These are phyloP conservation scores for Sclerodermus sp. DNA, from an alignment of 2,888 invertebrate genomes.

Conservation along the genomic window DNA sequence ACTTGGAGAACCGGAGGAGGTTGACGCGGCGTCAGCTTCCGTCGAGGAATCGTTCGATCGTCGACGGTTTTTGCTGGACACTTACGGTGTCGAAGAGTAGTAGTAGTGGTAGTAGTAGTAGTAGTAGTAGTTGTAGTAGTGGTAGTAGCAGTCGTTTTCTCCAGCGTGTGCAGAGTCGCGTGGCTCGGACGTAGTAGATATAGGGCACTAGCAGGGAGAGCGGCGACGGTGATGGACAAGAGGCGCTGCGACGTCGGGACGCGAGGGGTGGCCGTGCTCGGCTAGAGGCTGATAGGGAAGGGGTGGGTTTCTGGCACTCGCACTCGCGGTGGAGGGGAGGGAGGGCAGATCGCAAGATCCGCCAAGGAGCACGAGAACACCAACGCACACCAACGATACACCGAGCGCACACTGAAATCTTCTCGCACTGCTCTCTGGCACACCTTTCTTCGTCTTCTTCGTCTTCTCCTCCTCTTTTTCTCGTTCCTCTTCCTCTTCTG, in stretches of 20 bases:
- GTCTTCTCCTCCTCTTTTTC: neutral
- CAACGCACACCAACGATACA: no score
- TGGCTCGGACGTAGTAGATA: no score
- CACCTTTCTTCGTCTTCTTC: no score
- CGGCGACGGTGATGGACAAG: conserved; percentile 10
- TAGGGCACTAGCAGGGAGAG: no score
- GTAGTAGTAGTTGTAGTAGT: no score
- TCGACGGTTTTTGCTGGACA: neutral
- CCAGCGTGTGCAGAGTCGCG: no score
- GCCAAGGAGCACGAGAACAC: neutral
- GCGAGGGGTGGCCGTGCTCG: conserved; percentile 23
- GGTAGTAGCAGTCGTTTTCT: no score
- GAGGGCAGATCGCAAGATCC: neutral
- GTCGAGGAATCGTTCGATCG: neutral
- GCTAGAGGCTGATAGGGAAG: neutral
- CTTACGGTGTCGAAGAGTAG: conserved; percentile 4
- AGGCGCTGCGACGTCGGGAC: conserved; percentile 37
- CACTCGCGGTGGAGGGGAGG: neutral
- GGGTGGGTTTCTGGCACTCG: neutral
- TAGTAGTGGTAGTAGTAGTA: conserved; percentile 2
- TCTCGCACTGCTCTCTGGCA: no score
- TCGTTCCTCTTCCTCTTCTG: neutral
- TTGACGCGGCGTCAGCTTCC: no score
- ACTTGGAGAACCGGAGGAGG: no score
- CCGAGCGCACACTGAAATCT: no score